A percentile compares a stretch with the other conserved stretches of the same genome.
Conservation (phyloP, 2,113 vertebrate genomes). For the Chroicocephalus ridibundus region DNA sequence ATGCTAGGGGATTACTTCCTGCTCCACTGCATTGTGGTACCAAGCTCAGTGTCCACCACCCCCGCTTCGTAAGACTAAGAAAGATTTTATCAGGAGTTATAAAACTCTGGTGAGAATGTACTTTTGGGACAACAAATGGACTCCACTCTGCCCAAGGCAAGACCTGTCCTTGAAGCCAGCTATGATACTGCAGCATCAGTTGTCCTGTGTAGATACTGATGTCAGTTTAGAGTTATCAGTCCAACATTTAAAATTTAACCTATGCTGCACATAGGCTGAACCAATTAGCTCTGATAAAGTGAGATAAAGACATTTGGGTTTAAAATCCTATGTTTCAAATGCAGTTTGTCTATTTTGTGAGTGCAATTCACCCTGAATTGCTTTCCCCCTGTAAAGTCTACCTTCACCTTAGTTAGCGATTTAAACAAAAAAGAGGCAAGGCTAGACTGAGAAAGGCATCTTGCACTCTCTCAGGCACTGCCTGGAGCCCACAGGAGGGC, state of each 20-base stretch:
- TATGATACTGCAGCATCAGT: background rate
- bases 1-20: fast-evolving
- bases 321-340: background rate
- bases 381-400: background rate
- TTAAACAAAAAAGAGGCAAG: background rate
- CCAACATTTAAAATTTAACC: background rate
- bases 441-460: background rate
- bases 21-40: background rate
- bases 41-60: background rate
- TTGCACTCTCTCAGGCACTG: background rate
- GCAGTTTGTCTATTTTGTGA: background rate
- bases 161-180: background rate
- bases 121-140: background rate
- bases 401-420: background rate
- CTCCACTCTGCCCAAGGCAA: background rate
- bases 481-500: background rate
- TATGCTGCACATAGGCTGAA: background rate
- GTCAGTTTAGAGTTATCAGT: background rate
- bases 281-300: background rate
- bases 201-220: background rate
- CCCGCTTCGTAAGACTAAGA: background rate
- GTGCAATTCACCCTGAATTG: background rate
- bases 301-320: background rate
- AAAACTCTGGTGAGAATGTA: background rate
- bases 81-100: background rate